Base-by-base conservation (phyloP, 2,113 vertebrate genomes). In the Corvus cornix region DNA sequence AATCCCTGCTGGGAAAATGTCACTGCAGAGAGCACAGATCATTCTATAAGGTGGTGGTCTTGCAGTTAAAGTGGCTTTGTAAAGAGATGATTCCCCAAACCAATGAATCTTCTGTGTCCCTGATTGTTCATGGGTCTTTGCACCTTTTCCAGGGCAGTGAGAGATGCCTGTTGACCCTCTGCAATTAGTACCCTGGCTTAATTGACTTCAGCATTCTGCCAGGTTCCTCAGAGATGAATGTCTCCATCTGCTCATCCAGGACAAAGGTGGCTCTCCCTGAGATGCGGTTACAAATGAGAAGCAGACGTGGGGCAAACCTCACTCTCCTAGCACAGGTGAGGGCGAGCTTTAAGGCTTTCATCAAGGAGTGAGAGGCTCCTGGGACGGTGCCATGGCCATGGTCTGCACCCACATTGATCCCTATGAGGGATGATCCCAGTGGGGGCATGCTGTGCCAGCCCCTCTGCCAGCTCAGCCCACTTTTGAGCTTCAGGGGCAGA, bases 331-430 rank as follows among this genome's bases (percentile, higher is more conserved):
- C 31, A 41, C 3, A 2, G 6, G 13, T 2, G 4, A 82, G 35
- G 16, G 10, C 77, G 53, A 93, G 10, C 64, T 93, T 63, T 33
- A 14, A 41, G 43, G 37, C 74, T 67, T 51, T 77, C 68, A 9
- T 46, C 62, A 48, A 24, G 52, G 52, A 19, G 2, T 51, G 48
- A 73, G 80, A 37, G 27, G 26, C 28, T 59, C 31, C 81, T 87
- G 69, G 41, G 51, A 8, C 30, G 0, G 0, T 69, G 49, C 62
- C 35, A 16, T 9, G 23, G 27, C 46, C n/a, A 1, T 35, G 33
- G 9, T 41, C 55, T 49, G n/a, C 28, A 26, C 56, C 51, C 39
- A 18, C 41, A 58, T 20, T 0, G 0, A 75, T 79, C 49, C 58
- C 58, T 17, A 2, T 60, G 23, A 27, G n/a, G 58, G 58, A 27